Percentiles rank a stretch among this genome's conserved stretches.
Evolutionary conservation across 1,140 invertebrate genomes (phyloP).

Genomic region (Lycorma delicatula): DNA sequence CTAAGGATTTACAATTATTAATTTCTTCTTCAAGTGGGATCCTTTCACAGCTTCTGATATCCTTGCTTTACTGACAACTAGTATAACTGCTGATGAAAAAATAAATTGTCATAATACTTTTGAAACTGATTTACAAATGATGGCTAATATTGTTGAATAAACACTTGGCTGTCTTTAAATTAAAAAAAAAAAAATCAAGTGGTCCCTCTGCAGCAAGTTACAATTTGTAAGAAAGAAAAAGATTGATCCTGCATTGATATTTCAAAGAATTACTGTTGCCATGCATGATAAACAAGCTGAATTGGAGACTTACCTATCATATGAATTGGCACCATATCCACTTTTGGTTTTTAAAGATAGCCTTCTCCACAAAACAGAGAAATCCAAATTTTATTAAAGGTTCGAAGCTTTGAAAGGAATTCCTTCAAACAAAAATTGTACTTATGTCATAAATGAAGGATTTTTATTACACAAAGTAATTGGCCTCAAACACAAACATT

Average conservation of each 20-base stretch:
- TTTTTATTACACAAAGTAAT: neutral
- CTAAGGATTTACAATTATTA: constrained; percentile 31
- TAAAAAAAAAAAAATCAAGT: constrained; percentile 25
- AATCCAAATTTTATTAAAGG: constrained; percentile 19
- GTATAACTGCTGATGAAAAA: too few relatives aligned
- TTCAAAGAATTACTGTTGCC: constrained; percentile 35
- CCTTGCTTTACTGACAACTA: too few relatives aligned
- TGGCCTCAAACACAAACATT: neutral
- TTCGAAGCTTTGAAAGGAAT: neutral
- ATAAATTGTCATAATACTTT: too few relatives aligned
- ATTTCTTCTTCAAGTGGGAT: constrained; percentile 35
- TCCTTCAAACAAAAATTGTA: neutral
- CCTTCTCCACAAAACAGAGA: constrained; percentile 38
- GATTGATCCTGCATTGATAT: constrained; percentile 37
- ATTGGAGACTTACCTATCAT: constrained; percentile 34
- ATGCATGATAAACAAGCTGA: constrained; percentile 34
- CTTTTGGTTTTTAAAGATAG: constrained; percentile 35
- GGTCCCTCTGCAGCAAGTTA: constrained; percentile 16
- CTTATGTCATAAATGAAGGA: neutral
- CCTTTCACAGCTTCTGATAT: constrained; percentile 34
- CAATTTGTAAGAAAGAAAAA: constrained; percentile 29
- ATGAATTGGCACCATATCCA: constrained; percentile 37
- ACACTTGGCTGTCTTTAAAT: constrained; percentile 22
- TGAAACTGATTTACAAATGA: constrained; percentile 28
- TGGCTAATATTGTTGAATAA: constrained; percentile 32